Conservation (phyloP, 2,888 invertebrate genomes). For the Altica lythri region DNA sequence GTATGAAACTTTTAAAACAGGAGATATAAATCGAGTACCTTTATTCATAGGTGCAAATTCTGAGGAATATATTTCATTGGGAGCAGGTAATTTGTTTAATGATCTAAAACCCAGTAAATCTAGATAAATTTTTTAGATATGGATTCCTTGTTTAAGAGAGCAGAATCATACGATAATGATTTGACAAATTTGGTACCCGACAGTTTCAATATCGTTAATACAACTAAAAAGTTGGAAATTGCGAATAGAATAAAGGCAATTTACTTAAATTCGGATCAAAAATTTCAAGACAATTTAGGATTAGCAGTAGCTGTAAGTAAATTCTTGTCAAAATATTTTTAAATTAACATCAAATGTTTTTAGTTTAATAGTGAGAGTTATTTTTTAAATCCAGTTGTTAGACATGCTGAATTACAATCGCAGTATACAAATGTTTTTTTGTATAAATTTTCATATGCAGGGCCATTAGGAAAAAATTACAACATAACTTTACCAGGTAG, state of each 20-base stretch:
- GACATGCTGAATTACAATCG: conserved; percentile 37
- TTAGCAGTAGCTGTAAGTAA: conserved; percentile 33
- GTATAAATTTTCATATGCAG: conserved; percentile 39
- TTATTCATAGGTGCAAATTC: conserved; percentile 39
- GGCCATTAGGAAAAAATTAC: conserved; percentile 31
- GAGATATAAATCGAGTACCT: conserved; percentile 36
- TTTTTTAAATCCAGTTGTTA: conserved; percentile 34
- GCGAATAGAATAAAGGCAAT: conserved; percentile 33
- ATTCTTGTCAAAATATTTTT: too few relatives aligned
- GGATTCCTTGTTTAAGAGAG: conserved; percentile 22
- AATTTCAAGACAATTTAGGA: conserved; percentile 34
- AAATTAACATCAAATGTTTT: too few relatives aligned
- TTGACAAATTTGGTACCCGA: conserved; percentile 27
- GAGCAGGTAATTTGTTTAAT: conserved; percentile 19
- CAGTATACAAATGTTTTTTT: conserved; percentile 34
- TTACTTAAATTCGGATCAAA: conserved; percentile 28
- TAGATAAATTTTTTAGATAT: conserved; percentile 33
- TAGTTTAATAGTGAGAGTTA: conserved; percentile 36
- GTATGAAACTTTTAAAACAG: conserved; percentile 30
- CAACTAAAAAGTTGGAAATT: conserved; percentile 14
- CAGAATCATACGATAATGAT: conserved; percentile 27
- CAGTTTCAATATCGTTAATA: conserved; percentile 28
- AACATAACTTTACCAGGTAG: conserved; percentile 36
- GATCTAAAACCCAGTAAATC: neutral
- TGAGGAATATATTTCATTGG: conserved; percentile 35